These are phyloP conservation scores for Urechis unicinctus DNA, from an alignment of 2,888 invertebrate species.

Conservation along the genomic window DNA sequence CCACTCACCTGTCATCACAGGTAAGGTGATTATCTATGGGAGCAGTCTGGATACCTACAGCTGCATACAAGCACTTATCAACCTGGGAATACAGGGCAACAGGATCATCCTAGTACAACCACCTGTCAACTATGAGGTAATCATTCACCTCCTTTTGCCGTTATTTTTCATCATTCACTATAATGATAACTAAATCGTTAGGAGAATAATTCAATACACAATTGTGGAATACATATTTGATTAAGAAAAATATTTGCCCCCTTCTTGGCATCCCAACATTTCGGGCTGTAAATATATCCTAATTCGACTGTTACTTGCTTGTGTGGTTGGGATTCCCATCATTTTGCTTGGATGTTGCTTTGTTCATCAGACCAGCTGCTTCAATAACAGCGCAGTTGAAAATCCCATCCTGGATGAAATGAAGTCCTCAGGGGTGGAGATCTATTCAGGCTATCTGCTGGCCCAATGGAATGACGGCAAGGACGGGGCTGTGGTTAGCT, in stretches of 20 bases:
- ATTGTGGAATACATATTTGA: too few species aligned
- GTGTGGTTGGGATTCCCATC: too few species aligned
- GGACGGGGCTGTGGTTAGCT: conserved; percentile 27
- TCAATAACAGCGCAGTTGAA: conserved; percentile 42
- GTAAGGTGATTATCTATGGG: conserved; percentile 61
- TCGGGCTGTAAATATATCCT: too few species aligned
- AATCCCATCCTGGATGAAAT: conserved; percentile 28
- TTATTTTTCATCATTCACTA: not conserved
- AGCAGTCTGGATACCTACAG: conserved; percentile 62
- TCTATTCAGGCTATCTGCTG: conserved; percentile 34
- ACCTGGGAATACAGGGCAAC: conserved; percentile 56
- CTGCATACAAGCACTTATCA: conserved; percentile 61
- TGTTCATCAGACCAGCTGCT: conserved; percentile 27
- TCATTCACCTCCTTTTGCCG: too few species aligned
- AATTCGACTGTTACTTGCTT: too few species aligned
- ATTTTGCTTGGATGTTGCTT: too few species aligned
- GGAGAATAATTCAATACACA: too few species aligned
- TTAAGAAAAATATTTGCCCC: too few species aligned
- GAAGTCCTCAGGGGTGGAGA: conserved; percentile 29
- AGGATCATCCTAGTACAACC: conserved; percentile 58
- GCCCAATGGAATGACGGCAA: conserved; percentile 43
- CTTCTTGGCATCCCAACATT: too few species aligned
- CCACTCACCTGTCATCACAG: too few species aligned
- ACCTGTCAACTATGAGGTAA: conserved; percentile 30
- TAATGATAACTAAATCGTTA: too few species aligned